These are phyloP conservation scores for Procavia capensis DNA, from an alignment of 2,113 vertebrate genomes.

Conservation along the genomic window DNA sequence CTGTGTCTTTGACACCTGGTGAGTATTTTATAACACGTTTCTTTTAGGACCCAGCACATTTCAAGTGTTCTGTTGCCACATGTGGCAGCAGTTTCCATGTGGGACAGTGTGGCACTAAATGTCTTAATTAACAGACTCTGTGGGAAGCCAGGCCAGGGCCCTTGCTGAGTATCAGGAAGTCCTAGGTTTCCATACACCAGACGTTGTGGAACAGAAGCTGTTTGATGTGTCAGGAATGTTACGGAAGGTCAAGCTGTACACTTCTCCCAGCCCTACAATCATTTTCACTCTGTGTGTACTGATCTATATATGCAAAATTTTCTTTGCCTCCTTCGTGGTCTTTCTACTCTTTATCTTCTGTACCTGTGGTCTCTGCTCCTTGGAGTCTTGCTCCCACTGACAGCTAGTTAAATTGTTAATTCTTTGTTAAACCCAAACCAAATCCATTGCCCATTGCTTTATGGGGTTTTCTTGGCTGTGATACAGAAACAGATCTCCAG, in stretches of 20 bases:
- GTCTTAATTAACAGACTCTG: conserved; percentile 45
- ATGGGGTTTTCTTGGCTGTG: background rate
- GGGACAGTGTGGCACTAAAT: background rate
- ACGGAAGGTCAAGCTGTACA: background rate
- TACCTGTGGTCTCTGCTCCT: background rate
- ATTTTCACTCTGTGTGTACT: background rate
- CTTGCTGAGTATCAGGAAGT: background rate
- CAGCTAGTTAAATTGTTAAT: background rate
- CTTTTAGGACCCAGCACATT: conserved; percentile 40
- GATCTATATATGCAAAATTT: background rate
- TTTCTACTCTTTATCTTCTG: background rate
- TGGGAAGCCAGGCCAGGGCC: background rate
- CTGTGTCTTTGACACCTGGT: background rate
- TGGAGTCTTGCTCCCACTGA: background rate
- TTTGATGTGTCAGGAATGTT: background rate
- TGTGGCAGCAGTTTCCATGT: background rate
- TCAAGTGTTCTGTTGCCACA: background rate
- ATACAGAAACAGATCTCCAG: background rate
- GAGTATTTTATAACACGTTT: background rate
- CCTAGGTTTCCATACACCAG: background rate
- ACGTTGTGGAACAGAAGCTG: background rate
- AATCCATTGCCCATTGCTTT: background rate
- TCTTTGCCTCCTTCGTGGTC: background rate
- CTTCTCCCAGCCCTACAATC: rapidly evolving
- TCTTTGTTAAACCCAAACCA: background rate